These are phyloP conservation scores for Mylabris phalerata DNA, from an alignment of 1,140 invertebrate species.

Conservation along the genomic window DNA sequence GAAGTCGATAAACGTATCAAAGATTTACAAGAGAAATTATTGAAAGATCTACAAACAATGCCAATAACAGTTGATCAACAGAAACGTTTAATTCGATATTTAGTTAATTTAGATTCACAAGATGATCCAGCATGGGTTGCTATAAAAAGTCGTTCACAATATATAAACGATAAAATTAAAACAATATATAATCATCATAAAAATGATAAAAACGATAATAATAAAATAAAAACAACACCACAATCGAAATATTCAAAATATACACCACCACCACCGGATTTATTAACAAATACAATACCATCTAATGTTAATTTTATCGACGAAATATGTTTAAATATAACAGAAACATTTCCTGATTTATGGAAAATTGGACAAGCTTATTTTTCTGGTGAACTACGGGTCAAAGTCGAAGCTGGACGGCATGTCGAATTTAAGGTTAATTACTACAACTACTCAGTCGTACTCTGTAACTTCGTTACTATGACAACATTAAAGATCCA, in stretches of 20 bases:
- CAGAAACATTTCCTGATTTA: slow-evolving; percentile 69
- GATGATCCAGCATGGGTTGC: slow-evolving; percentile 93
- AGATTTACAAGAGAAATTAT: slow-evolving; percentile 71
- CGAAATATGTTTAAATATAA: slow-evolving; percentile 62
- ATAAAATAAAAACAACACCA: slow-evolving; percentile 12
- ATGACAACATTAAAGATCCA: no score
- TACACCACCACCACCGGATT: slow-evolving; percentile 28
- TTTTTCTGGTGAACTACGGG: slow-evolving; percentile 74
- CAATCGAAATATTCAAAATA: slow-evolving; percentile 37
- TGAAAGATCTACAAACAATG: slow-evolving; percentile 78
- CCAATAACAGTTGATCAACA: slow-evolving; percentile 89
- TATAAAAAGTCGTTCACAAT: slow-evolving; percentile 72
- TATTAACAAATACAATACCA: slow-evolving; percentile 40
- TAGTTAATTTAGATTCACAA: slow-evolving; percentile 62
- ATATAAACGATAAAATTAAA: slow-evolving; percentile 60
- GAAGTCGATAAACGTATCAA: slow-evolving; percentile 88
- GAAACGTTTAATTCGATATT: slow-evolving; percentile 79
- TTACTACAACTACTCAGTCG: no score
- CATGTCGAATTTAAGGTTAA: slow-evolving; percentile 64
- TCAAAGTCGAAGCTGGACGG: slow-evolving; percentile 61
- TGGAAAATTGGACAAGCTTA: slow-evolving; percentile 88
- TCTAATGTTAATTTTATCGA: slow-evolving; percentile 63
- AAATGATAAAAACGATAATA: slow-evolving; percentile 41
- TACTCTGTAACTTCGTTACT: no score
- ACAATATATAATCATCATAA: slow-evolving; percentile 53